Evolutionary conservation across 1,140 invertebrate species (phyloP).

Genomic region (Drosophila nikananu): DNA sequence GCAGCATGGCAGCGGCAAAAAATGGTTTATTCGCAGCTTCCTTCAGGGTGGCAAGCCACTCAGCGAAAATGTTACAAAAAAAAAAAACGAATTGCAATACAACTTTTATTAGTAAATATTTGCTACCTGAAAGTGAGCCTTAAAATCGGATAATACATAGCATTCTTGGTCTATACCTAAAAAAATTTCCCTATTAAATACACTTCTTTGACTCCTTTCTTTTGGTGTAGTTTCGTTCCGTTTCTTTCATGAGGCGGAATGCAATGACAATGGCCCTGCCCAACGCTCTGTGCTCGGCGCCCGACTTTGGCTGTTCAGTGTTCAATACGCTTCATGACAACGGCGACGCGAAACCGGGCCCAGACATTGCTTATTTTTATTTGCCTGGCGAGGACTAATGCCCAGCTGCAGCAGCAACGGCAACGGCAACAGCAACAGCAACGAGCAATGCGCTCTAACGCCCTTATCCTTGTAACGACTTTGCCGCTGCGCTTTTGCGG

Average conservation of each 20-base stretch:
- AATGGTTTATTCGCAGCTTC: conserved; percentile 43
- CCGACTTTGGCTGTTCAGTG: conserved; percentile 47
- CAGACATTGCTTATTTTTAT: conserved; percentile 80
- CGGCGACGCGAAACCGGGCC: conserved; percentile 44
- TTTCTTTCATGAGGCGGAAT: conserved; percentile 34
- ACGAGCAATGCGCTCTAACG: conserved; percentile 74
- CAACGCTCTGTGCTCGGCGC: conserved; percentile 40
- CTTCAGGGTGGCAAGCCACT: conserved; percentile 15
- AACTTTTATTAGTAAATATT: background rate
- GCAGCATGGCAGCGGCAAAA: conserved; percentile 38
- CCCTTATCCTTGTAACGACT: conserved; percentile 82
- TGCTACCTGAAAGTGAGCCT: background rate
- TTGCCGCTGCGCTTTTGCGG: conserved; percentile 80
- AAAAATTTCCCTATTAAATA: background rate
- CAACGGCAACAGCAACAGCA: conserved; percentile 37
- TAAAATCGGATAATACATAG: background rate
- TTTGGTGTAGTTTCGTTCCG: conserved; percentile 8
- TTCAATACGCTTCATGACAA: conserved; percentile 76
- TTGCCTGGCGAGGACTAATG: conserved; percentile 76
- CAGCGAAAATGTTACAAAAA: background rate
- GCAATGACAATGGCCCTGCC: conserved; percentile 66
- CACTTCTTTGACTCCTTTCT: background rate
- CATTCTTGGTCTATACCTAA: too few relatives aligned
- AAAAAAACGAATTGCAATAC: too few relatives aligned
- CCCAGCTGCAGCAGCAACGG: conserved; percentile 48